Evolutionary conservation across 2,888 invertebrate species (phyloP), one percentile per base, ranked within the genome.

Genomic region (Spisula solida): DNA sequence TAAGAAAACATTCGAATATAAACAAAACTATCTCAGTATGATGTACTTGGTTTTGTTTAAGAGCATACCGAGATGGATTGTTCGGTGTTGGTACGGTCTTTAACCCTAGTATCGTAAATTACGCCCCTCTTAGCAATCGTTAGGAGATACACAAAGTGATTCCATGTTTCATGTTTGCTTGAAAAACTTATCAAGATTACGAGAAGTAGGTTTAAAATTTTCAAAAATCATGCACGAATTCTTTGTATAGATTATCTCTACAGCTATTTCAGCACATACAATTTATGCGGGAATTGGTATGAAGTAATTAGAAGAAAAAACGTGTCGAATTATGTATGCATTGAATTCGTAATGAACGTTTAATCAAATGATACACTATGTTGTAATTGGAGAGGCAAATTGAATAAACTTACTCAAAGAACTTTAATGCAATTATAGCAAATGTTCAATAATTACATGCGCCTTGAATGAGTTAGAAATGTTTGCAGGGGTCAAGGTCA

Each of bases 311-410:
- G 75, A 1, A 16, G 75, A 34, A 75, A 60, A 75, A 75, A 75
- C 31, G 75, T 34, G 75, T 75, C 34, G 29, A 34, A 75, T 75
- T 75, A 34, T 18, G 31, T 75, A 75, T 75, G 12, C 75, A 75
- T 75, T 75, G 75, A 75, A 75, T 41, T 31, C 20, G 8, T 48
- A 82, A 82, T 82, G 12, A 70, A 41, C 20, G 41, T 70, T 48
- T 82, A 82, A 82, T 82, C 31, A 66, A 82, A 82, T 48, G 60
- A 82, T 60, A 82, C 8, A 41, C 60, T 34, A 34, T 82, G 60
- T 56, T 60, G 81, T 82, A 82, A 82, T 34, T 41, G 56, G 81
- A 82, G 60, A 60, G 2, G n/a, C 18, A 34, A 81, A 34, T 56
- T 82, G 60, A 82, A 56, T 82, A 34, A 34, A 34, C 56, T 60